Conservation (phyloP, 2,113 vertebrate genomes). For the Lycocorax pyrrhopterus region DNA sequence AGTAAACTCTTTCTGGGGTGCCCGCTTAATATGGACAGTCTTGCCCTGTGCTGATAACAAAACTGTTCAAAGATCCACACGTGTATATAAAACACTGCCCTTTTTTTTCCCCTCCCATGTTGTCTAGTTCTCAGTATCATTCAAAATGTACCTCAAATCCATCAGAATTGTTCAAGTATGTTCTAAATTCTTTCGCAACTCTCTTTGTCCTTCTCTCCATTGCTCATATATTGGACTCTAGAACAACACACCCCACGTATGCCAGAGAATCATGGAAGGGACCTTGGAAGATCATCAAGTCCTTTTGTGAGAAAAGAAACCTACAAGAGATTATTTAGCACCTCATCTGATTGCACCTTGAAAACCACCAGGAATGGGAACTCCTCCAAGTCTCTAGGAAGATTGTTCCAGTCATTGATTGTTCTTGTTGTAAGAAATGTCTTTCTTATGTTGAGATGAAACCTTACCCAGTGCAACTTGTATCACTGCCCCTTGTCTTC, state of each 20-base stretch:
- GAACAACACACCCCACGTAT: too few relatives aligned
- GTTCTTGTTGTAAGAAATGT: neutral
- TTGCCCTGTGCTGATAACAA: neutral
- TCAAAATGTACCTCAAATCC: neutral
- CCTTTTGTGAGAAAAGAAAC: neutral
- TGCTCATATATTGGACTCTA: neutral
- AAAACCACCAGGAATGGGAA: neutral
- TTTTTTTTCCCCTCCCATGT: rapidly evolving
- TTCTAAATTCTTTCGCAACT: neutral
- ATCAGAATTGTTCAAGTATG: neutral
- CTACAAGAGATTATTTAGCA: neutral
- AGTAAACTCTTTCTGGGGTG: neutral
- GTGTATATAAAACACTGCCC: neutral
- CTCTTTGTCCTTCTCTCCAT: neutral
- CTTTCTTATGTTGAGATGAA: neutral
- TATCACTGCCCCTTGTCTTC: neutral
- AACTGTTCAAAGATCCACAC: neutral
- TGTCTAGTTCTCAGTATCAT: neutral
- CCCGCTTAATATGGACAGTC: neutral
- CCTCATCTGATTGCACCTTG: neutral
- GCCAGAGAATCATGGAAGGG: neutral
- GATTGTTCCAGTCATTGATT: neutral
- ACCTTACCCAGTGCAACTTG: neutral
- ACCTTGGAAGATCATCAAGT: neutral
- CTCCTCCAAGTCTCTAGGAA: neutral